Base-by-base conservation (phyloP, 64 coral and sea anemone genomes). In the Montipora efflorescens region DNA sequence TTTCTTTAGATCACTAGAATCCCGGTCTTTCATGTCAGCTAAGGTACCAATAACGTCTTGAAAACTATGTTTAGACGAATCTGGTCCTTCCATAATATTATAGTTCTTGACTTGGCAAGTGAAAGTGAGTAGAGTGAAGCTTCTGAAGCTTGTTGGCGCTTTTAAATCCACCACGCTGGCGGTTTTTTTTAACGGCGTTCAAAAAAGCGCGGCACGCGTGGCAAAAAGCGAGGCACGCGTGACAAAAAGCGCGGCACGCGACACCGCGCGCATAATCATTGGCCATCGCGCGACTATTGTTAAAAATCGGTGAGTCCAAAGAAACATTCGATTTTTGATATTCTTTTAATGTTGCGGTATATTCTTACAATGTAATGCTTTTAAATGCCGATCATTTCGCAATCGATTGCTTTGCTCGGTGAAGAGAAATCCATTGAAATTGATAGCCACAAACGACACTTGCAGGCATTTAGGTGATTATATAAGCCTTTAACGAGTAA, bases 261-360 rank as follows among this genome's bases (percentile, higher is more conserved):
- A 10, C 10, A 1, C 52, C 52, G 52, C 52, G 52, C 52, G 52
- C 5, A 55, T 55, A 7, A 55, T 55, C 52, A 55, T 55, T 55
- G 52, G 21, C 9, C 28, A 81, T 67, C 45, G 57, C 16, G 20
- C 50, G 52, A 81, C 50, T 22, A 81, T 67, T 84, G 59, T 84
- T 19, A 19, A 8, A 3, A 84, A 84, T 84, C 81, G 59, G 81
- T 84, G 36, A 59, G 36, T 67, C 57, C 59, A 83, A 83, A 83
- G 52, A 64, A 2, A 12, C 9, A 84, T 84, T 84, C 28, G 19
- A 3, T n/a, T 84, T 68, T 84, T 4, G 14, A 18, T 46, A 47
- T 67, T 68, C 48, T 84, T 48, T 7, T 18, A 13, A 62, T 47
- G 81, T 84, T 59, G 13, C 36, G 59, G 36, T 67, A 62, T 5